Evolutionary conservation across 2,888 invertebrate genomes (phyloP).

Genomic region (Xestia c-nigrum): DNA sequence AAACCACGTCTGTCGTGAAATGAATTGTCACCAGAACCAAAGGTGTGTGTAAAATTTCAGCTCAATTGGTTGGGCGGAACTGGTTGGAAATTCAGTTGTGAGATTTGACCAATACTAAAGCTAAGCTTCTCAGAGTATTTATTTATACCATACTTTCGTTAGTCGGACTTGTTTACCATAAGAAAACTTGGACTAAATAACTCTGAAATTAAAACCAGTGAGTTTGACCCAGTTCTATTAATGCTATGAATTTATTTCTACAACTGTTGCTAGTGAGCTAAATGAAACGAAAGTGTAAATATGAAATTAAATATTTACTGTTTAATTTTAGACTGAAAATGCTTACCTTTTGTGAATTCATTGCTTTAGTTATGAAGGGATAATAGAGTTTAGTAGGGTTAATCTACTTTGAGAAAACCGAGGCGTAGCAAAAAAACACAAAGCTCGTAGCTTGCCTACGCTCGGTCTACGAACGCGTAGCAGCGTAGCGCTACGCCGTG

Average conservation of each 20-base stretch:
- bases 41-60: too few relatives aligned
- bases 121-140: background rate
- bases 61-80: too few relatives aligned
- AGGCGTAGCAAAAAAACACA: background rate
- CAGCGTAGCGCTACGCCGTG: slow-evolving; percentile 19
- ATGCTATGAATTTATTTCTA: slow-evolving; percentile 32
- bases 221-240: slow-evolving; percentile 30
- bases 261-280: slow-evolving; percentile 12
- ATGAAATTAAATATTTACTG: slow-evolving; percentile 21
- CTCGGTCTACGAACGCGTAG: slow-evolving; percentile 24
- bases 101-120: too few relatives aligned
- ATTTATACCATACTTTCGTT: slow-evolving; percentile 15
- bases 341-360: slow-evolving; percentile 20
- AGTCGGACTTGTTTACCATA: background rate
- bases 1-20: too few relatives aligned
- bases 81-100: too few relatives aligned
- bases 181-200: slow-evolving; percentile 1
- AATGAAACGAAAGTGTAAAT: slow-evolving; percentile 20
- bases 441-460: slow-evolving; percentile 45
- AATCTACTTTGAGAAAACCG: slow-evolving; percentile 25
- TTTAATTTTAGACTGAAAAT: slow-evolving; percentile 32
- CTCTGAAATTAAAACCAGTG: slow-evolving; percentile 20
- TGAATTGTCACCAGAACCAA: too few relatives aligned
- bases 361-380: slow-evolving; percentile 35
- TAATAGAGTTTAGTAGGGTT: slow-evolving; percentile 26